Percentiles rank a stretch among this genome's conserved stretches.
These are phyloP conservation scores for Schizaphis graminum DNA, from an alignment of 2,888 invertebrate species.

Conservation along the genomic window DNA sequence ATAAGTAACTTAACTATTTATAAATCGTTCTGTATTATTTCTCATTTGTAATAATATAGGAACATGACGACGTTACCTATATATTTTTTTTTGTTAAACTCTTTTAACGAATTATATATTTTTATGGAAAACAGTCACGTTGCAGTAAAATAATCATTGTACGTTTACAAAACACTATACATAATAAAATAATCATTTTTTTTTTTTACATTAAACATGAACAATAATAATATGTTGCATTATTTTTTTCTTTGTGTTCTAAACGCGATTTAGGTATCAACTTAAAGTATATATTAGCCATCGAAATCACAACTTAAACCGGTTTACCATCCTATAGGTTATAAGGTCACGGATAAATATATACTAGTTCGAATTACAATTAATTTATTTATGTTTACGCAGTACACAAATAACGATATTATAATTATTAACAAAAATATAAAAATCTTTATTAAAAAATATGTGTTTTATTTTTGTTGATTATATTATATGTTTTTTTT, in stretches of 20 bases:
- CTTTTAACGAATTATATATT: background rate
- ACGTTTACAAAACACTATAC: background rate
- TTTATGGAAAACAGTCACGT: background rate
- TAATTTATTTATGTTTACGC: background rate
- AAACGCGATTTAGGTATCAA: conserved; percentile 7
- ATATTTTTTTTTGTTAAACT: background rate
- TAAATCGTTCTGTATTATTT: background rate
- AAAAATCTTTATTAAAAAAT: background rate
- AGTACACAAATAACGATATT: background rate
- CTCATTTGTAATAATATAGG: background rate
- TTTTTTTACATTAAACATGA: background rate
- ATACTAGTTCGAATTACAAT: conserved; percentile 7
- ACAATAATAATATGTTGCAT: background rate
- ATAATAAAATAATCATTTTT: background rate
- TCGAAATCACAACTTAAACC: conserved; percentile 24
- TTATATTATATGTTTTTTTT: background rate
- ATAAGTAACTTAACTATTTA: background rate
- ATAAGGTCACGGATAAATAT: conserved; percentile 40
- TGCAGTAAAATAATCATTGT: background rate
- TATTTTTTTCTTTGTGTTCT: background rate
- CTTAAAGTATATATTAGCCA: background rate
- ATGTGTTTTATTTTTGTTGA: background rate
- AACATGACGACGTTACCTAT: background rate
- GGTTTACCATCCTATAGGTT: conserved; percentile 35
- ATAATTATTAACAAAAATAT: background rate